Base-by-base conservation (phyloP, 2,888 invertebrate species). In the Baccha elongata region DNA sequence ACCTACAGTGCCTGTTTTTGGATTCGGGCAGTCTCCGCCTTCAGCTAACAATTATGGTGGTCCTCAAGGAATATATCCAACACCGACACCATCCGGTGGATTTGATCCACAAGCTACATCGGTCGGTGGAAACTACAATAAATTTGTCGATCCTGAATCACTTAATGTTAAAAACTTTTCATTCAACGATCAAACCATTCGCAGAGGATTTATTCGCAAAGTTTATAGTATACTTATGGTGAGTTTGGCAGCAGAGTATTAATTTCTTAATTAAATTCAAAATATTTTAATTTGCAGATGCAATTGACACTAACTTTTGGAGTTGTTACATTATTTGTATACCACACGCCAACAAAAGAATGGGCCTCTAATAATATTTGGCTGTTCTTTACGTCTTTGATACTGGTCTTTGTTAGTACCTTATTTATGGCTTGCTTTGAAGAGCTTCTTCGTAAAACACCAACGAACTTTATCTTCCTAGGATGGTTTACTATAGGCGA, bases 381-480 rank as follows among this genome's bases (percentile, higher is more conserved):
- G 58, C 17, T 69, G 11, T 10, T 69, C 91, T 93, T 92, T 92
- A 89, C 93, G 1, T 93, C 93, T 7, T 91, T 94, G 83, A 93
- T 89, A 3, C 83, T 93, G 40, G 93, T 94, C 84, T 91, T 97
- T 80, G 94, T 95, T 0, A 92, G 94, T 6, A 89, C 97, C 87
- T 93, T 97, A 62, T 92, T 93, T 10, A 93, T 97, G 93, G 94
- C 95, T 1, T 98, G 97, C 89, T 97, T 97, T 90, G 93, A 93
- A 26, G 92, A 92, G 87, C 94, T 97, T 10, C 93, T 97, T 42
- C 93, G 98, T 60, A 94, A 94, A 81, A 92, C 94, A 13, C 98
- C 98, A 0, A 92, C 93, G 90, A 98, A 98, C 91, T 95, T 95
- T 90, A 94, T 98, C 69, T 94, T 97, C 88, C 92, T 98, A 53